Evolutionary conservation across 2,888 invertebrate genomes (phyloP).

Genomic region (Euplexia lucipara): DNA sequence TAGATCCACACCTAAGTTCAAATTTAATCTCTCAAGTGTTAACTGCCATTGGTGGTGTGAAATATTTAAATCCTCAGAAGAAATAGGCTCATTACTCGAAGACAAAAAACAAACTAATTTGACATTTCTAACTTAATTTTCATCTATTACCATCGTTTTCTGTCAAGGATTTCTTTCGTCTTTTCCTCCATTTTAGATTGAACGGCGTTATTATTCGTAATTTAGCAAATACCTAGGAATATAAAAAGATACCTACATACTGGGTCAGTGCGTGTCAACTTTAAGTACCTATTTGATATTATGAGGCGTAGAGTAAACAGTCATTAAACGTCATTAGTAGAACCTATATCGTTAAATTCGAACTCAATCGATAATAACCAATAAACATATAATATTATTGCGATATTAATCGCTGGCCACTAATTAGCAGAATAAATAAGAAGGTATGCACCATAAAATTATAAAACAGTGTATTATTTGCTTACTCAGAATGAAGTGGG

Average conservation of each 20-base stretch:
- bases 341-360: slow-evolving; percentile 18
- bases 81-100: too few relatives aligned
- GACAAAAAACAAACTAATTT: too few relatives aligned
- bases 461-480: slow-evolving; percentile 15
- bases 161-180: too few relatives aligned
- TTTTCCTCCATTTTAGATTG: too few relatives aligned
- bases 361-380: slow-evolving; percentile 31
- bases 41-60: too few relatives aligned
- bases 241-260: too few relatives aligned
- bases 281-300: too few relatives aligned
- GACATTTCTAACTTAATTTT: too few relatives aligned
- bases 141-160: too few relatives aligned
- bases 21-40: too few relatives aligned
- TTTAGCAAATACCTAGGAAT: slow-evolving; percentile 16
- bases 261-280: slow-evolving; percentile 29
- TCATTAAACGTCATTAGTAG: slow-evolving; percentile 41
- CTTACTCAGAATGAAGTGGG: slow-evolving; percentile 10
- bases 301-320: slow-evolving; percentile 21
- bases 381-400: slow-evolving; percentile 45
- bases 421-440: slow-evolving; percentile 40
- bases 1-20: too few relatives aligned
- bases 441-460: slow-evolving; percentile 13
- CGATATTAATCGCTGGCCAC: slow-evolving; percentile 30
- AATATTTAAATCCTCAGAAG: too few relatives aligned
- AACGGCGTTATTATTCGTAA: slow-evolving; percentile 18